These are phyloP conservation scores for Paramormyrops hopkinsi DNA, from an alignment of 2,797 vertebrate genomes.

Conservation along the genomic window DNA sequence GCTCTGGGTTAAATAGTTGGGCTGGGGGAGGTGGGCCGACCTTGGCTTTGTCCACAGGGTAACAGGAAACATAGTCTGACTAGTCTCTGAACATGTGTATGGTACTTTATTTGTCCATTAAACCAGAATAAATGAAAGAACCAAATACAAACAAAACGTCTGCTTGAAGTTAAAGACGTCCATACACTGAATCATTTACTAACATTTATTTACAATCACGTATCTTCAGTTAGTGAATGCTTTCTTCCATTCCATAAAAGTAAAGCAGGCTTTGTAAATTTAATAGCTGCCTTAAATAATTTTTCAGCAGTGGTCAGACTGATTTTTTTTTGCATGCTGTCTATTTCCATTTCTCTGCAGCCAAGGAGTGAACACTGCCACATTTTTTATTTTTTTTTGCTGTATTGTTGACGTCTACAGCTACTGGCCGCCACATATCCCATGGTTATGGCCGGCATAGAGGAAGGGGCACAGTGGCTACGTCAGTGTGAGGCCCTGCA, in stretches of 20 bases:
- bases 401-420: background rate
- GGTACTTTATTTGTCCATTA: background rate
- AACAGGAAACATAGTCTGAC: background rate
- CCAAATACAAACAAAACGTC: background rate
- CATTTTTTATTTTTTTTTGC: background rate
- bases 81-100: background rate
- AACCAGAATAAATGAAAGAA: background rate
- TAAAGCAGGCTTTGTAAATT: background rate
- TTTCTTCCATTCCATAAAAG: background rate
- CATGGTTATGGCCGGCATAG: background rate
- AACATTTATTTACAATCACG: background rate
- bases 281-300: background rate
- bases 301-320: background rate
- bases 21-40: background rate
- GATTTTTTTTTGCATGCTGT: background rate
- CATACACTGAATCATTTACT: background rate
- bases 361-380: background rate
- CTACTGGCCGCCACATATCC: background rate
- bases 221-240: background rate
- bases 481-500: background rate
- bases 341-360: background rate
- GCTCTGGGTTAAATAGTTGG: background rate
- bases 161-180: background rate
- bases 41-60: background rate
- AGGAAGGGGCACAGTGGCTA: background rate